Evolutionary conservation across 2,888 invertebrate species (phyloP), one percentile per base, ranked within the genome.

Genomic region (Eupithecia tripunctaria): DNA sequence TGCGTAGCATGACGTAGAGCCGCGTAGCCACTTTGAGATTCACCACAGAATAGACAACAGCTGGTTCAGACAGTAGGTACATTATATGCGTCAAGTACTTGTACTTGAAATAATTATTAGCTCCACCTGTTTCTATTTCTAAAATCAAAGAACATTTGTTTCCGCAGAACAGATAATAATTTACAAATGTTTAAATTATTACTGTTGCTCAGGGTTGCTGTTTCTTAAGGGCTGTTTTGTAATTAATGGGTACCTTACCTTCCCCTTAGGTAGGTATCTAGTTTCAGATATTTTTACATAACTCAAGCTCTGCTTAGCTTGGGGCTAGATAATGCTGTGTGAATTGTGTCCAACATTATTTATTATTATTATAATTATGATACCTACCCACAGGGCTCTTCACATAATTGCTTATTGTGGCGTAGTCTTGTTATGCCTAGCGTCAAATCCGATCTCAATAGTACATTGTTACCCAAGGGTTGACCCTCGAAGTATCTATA

Each of bases 81-180:
- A 21, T 25, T 67, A 63, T 18, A 18, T 60, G 27, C 43, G 59
- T 43, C 25, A 65, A 68, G 59, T 72, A 36, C 32, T n/a, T 29
- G 29, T 29, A 62, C 63, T 67, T 64, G 41, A 64, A 68, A 32
- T n/a, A 29, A 60, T 60, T 29, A 29, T 60, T 60, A 27, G 67
- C 18, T 51, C 15, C 63, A 72, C 67, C 68, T 68, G 67, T 68
- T 72, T 63, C 18, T 25, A 56, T 56, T 56, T 56, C 12, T 21
- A 21, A 51, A 21, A 12, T 25, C 56, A 51, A 51, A n/a, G 47
- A 51, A 25, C 25, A 56, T 2, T 25, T 25, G 4, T 25, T 56
- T 25, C 14, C 56, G 4, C 12, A 5, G 56, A 56, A 25, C 25
- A 10, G 25, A 56, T 14, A 5, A 25, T 56, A 5, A 25, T 56